Conservation (phyloP, 2,888 invertebrate genomes). For the Balanococcus diminutus region DNA sequence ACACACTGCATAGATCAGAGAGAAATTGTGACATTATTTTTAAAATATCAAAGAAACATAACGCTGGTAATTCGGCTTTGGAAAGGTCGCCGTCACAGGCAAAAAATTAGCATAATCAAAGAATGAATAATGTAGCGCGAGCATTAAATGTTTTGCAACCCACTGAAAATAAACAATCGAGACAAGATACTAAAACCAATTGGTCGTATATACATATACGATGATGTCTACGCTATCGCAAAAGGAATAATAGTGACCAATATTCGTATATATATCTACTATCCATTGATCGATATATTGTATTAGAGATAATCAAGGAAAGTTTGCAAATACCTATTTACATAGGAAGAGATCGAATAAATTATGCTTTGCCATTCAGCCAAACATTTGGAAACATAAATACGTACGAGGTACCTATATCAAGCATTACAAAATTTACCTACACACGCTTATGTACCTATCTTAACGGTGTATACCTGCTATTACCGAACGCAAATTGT, state of each 20-base stretch:
- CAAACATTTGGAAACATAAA: background rate
- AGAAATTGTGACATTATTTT: background rate
- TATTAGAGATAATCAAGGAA: slow-evolving; percentile 34
- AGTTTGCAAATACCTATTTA: slow-evolving; percentile 38
- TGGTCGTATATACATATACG: background rate
- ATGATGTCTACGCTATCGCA: background rate
- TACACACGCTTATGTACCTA: background rate
- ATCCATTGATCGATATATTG: slow-evolving; percentile 32
- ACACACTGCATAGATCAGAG: no score
- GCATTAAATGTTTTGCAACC: background rate
- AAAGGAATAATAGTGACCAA: slow-evolving; percentile 30
- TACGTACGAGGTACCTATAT: background rate
- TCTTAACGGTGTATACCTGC: background rate
- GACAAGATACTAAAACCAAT: background rate
- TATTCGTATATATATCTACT: background rate
- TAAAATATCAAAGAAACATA: background rate
- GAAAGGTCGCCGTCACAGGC: background rate
- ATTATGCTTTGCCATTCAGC: slow-evolving; percentile 11
- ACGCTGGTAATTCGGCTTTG: background rate
- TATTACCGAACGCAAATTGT: background rate
- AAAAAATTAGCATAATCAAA: slow-evolving; percentile 42
- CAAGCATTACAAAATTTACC: background rate
- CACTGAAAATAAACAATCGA: slow-evolving; percentile 22
- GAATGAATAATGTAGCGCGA: background rate
- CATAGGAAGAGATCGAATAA: slow-evolving; percentile 42